Conservation (phyloP, 2,888 invertebrate species). For the Stenurella melanura region DNA sequence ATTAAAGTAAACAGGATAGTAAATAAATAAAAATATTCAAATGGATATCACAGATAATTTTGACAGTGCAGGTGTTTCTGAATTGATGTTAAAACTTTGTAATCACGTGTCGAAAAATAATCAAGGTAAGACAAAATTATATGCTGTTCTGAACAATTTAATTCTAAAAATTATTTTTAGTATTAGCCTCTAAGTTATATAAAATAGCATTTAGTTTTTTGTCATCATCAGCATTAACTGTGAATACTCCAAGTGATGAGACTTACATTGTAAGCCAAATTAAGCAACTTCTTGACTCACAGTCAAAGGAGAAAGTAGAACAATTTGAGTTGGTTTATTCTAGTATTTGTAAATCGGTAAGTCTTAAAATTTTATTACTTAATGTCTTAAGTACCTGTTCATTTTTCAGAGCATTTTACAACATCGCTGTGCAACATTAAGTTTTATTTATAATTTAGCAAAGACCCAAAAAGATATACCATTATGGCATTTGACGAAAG, state of each 20-base stretch:
- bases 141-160: constrained; percentile 11
- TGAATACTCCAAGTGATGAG: constrained; percentile 61
- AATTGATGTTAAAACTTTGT: constrained; percentile 67
- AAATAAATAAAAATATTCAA: constrained; percentile 24
- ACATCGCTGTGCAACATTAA: constrained; percentile 65
- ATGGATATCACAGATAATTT: constrained; percentile 54
- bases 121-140: constrained; percentile 55
- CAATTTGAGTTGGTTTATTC: constrained; percentile 68
- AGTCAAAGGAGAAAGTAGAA: constrained; percentile 63
- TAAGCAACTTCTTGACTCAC: constrained; percentile 57
- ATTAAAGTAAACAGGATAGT: background rate
- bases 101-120: constrained; percentile 67
- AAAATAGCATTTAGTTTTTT: constrained; percentile 62
- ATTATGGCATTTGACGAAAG: constrained; percentile 58
- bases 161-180: constrained; percentile 54
- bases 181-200: constrained; percentile 58
- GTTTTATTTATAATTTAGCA: constrained; percentile 65
- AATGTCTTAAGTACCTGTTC: background rate
- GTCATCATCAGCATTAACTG: constrained; percentile 52
- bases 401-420: constrained; percentile 64
- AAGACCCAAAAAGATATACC: constrained; percentile 49
- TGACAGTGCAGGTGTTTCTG: constrained; percentile 55
- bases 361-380: constrained; percentile 30
- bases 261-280: constrained; percentile 64
- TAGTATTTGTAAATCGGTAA: constrained; percentile 68